Conservation (phyloP, 64 coral and sea anemone genomes). For the Pachyseris speciosa region DNA sequence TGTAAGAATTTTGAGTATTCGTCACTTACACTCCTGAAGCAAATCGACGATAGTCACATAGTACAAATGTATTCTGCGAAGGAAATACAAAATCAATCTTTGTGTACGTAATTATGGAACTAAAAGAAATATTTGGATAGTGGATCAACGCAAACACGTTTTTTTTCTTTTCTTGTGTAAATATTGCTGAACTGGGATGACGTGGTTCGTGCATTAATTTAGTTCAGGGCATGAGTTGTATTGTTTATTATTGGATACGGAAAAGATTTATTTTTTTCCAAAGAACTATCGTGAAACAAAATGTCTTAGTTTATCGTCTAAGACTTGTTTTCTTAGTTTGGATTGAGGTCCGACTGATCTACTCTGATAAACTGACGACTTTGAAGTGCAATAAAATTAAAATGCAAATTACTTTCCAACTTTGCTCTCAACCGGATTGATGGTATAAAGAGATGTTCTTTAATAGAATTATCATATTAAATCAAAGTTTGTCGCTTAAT, state of each 20-base stretch:
- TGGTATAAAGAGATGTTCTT: neutral
- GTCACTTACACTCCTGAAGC: neutral
- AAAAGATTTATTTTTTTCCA: neutral
- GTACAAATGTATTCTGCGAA: neutral
- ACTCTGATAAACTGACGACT: neutral
- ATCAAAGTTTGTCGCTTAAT: neutral
- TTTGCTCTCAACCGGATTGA: neutral
- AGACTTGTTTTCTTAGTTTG: neutral
- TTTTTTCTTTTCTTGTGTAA: neutral
- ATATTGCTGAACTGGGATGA: neutral
- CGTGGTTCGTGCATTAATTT: neutral
- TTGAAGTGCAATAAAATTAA: neutral
- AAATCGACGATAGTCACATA: neutral
- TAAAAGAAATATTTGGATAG: constrained; percentile 17
- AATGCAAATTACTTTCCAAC: neutral
- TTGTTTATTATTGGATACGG: neutral
- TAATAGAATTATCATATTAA: neutral
- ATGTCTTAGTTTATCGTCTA: neutral
- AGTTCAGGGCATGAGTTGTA: too few species aligned
- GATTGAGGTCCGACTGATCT: neutral
- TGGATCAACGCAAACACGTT: neutral
- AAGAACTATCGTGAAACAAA: neutral
- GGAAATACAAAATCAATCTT: neutral
- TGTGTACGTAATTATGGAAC: neutral
- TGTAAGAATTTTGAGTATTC: neutral